Evolutionary conservation across 2,797 vertebrate genomes (phyloP).

Genomic region (Dryobates pubescens): DNA sequence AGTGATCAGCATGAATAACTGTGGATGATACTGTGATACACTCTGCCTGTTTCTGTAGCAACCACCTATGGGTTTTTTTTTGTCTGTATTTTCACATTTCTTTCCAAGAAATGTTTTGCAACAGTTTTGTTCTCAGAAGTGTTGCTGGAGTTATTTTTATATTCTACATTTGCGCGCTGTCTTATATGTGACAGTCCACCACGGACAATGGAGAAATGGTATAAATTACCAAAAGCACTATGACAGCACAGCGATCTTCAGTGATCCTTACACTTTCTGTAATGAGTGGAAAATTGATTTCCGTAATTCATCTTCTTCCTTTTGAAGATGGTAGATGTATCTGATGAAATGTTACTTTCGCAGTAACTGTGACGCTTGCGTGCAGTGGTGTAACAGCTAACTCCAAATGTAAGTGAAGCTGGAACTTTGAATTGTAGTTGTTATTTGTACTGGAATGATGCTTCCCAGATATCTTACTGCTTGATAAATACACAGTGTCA

Average conservation of each 20-base stretch:
- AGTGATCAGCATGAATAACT: conserved; percentile 18
- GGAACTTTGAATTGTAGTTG: not conserved
- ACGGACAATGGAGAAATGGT: not conserved
- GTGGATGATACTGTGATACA: not conserved
- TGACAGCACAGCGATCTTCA: not conserved
- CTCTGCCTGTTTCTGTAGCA: conserved; percentile 52
- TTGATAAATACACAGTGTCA: not conserved
- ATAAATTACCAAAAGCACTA: not conserved
- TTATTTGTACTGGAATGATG: not conserved
- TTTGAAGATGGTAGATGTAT: not conserved
- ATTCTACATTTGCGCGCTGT: not conserved
- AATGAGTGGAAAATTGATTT: conserved; percentile 36
- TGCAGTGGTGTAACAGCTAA: not conserved
- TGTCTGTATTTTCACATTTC: conserved; percentile 1
- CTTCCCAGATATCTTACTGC: not conserved
- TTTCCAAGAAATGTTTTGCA: not conserved
- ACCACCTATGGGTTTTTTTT: conserved; percentile 5
- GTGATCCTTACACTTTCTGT: not conserved
- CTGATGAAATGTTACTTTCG: conserved; percentile 4
- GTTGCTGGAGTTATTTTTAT: conserved; percentile 6
- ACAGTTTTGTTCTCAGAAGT: not conserved
- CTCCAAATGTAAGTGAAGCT: not conserved
- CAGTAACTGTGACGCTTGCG: not conserved
- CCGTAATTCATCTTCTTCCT: conserved; percentile 17
- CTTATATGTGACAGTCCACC: not conserved